These are phyloP conservation scores for Agrochola circellaris DNA, from an alignment of 2,888 invertebrate genomes.

Conservation along the genomic window DNA sequence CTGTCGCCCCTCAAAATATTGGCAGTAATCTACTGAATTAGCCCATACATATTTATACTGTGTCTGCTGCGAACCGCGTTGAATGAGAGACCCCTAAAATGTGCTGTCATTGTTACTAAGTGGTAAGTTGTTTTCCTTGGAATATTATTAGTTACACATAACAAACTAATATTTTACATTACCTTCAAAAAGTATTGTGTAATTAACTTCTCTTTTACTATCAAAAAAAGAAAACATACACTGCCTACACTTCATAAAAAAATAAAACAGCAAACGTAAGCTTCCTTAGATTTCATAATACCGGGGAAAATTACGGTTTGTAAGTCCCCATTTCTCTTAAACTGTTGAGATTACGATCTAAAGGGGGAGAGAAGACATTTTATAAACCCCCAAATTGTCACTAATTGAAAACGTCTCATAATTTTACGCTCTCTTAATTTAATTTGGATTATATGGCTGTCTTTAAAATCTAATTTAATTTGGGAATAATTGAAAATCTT, in stretches of 20 bases:
- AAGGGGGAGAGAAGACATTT: conserved; percentile 31
- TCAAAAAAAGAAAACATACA: not conserved
- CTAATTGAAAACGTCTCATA: conserved; percentile 72
- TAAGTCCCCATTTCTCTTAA: conserved; percentile 11
- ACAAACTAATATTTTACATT: not conserved
- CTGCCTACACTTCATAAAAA: not conserved
- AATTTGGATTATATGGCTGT: conserved; percentile 74
- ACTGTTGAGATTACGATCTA: conserved; percentile 32
- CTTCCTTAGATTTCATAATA: conserved; percentile 5
- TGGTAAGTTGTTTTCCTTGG: not conserved
- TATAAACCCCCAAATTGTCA: conserved; percentile 63
- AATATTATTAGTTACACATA: not conserved
- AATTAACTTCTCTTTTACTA: not conserved
- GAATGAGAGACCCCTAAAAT: not conserved
- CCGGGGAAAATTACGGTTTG: not conserved
- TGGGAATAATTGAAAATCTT: conserved; percentile 60
- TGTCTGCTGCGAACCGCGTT: not conserved
- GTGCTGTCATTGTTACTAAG: not conserved
- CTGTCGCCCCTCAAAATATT: not conserved
- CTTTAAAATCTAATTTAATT: conserved; percentile 72
- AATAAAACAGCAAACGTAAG: conserved; percentile 6
- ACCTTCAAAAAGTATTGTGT: not conserved
- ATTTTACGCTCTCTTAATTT: conserved; percentile 72
- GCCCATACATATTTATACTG: not conserved
- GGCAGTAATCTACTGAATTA: not conserved